A percentile compares a stretch with the other conserved stretches of the same genome.
These are phyloP conservation scores for Semaprochilodus insignis DNA, from an alignment of 2,797 vertebrate genomes.

Conservation along the genomic window DNA sequence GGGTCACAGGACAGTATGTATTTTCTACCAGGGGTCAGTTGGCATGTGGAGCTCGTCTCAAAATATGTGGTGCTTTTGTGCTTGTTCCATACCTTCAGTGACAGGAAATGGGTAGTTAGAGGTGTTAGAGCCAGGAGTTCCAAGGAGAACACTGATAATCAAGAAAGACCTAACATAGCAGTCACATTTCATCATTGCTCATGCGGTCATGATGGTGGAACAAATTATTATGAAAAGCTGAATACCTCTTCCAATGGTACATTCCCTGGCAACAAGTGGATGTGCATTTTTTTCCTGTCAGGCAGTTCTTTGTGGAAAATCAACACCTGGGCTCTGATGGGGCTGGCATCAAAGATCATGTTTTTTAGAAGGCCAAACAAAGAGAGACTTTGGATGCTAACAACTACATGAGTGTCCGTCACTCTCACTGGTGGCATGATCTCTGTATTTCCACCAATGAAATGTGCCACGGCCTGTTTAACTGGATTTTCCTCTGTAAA, in stretches of 20 bases:
- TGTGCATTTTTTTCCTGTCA: conserved; percentile 4
- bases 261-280: conserved; percentile 24
- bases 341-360: neutral
- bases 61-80: neutral
- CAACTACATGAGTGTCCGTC: conserved; percentile 42
- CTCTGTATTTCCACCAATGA: conserved; percentile 32
- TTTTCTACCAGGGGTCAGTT: conserved; percentile 15
- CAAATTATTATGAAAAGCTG: neutral
- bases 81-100: conserved; percentile 25
- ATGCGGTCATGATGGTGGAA: too few relatives aligned
- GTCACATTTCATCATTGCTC: too few relatives aligned
- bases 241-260: conserved; percentile 25
- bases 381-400: conserved; percentile 47
- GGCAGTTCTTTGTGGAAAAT: conserved; percentile 1
- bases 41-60: conserved; percentile 34
- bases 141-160: too few relatives aligned
- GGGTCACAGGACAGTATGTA: conserved; percentile 28
- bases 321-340: conserved; percentile 22
- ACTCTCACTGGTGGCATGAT: conserved; percentile 14
- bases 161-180: too few relatives aligned
- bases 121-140: too few relatives aligned
- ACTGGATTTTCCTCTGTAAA: neutral
- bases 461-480: conserved; percentile 5
- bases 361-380: conserved; percentile 25
- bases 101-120: neutral